These are phyloP conservation scores for Phrynosoma platyrhinos DNA, from an alignment of 2,113 vertebrate species.

Conservation along the genomic window DNA sequence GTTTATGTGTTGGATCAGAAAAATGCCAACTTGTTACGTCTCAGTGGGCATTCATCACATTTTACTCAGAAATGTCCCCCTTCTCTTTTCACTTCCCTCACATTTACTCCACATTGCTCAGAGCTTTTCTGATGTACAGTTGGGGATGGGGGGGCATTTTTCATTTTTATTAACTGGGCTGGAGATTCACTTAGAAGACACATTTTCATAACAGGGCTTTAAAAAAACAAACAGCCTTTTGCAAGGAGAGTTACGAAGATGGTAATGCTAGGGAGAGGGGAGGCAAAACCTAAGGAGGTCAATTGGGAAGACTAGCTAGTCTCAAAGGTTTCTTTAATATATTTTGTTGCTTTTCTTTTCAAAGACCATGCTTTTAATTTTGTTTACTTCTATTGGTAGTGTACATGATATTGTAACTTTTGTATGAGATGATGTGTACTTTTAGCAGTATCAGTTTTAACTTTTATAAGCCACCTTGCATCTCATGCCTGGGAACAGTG, in stretches of 20 bases:
- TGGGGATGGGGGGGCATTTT: neutral
- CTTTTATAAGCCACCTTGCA: no score
- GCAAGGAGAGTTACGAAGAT: conserved; percentile 7
- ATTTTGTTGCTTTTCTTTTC: no score
- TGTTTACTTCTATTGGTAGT: no score
- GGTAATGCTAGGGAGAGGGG: neutral
- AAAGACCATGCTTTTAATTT: no score
- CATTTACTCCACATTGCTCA: neutral
- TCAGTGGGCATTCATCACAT: neutral
- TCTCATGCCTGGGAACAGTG: no score
- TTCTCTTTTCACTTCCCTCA: neutral
- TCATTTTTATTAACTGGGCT: neutral
- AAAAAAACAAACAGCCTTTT: neutral
- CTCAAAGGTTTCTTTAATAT: no score
- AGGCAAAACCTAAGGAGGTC: neutral
- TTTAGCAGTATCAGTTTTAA: no score
- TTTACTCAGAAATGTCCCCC: neutral
- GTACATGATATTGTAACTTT: no score
- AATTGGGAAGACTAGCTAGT: neutral
- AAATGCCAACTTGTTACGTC: neutral
- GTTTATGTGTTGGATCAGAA: neutral
- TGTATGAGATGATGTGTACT: no score
- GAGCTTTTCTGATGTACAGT: neutral
- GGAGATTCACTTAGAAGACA: conserved; percentile 1
- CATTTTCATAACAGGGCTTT: neutral